These are phyloP conservation scores for Drosophila subpulchrella DNA, from an alignment of 1,140 invertebrate genomes.

Conservation along the genomic window DNA sequence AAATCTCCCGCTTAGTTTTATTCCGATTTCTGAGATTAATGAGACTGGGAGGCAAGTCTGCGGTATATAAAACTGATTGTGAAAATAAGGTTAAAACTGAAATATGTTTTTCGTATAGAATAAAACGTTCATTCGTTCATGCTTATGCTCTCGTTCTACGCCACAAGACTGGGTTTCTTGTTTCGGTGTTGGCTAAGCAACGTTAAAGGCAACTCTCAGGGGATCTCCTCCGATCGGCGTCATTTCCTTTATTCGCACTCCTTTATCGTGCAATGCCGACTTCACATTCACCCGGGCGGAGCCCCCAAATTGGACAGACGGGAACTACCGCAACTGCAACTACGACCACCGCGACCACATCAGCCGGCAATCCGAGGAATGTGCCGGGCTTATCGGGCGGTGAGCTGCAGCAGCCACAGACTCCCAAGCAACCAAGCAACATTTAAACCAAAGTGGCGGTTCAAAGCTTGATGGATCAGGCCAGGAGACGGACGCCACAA, in stretches of 20 bases:
- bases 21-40: not conserved
- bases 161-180: not conserved
- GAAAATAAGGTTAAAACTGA: not conserved
- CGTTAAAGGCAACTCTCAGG: not conserved
- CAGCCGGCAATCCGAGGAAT: no score
- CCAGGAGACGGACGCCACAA: not conserved
- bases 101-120: not conserved
- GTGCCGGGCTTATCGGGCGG: no score
- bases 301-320: no score
- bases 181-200: not conserved
- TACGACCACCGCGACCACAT: no score
- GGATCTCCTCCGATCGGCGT: not conserved
- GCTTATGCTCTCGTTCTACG: not conserved
- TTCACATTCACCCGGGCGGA: not conserved
- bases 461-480: not conserved
- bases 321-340: no score
- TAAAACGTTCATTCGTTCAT: no score
- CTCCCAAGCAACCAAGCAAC: not conserved
- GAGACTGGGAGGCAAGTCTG: not conserved
- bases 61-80: not conserved
- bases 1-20: not conserved
- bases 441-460: not conserved
- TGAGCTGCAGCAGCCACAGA: not conserved
- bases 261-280: not conserved
- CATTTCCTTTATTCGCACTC: not conserved